These are phyloP conservation scores for Gymnocephalus cernua DNA, from an alignment of 2,113 vertebrate genomes.

Conservation along the genomic window DNA sequence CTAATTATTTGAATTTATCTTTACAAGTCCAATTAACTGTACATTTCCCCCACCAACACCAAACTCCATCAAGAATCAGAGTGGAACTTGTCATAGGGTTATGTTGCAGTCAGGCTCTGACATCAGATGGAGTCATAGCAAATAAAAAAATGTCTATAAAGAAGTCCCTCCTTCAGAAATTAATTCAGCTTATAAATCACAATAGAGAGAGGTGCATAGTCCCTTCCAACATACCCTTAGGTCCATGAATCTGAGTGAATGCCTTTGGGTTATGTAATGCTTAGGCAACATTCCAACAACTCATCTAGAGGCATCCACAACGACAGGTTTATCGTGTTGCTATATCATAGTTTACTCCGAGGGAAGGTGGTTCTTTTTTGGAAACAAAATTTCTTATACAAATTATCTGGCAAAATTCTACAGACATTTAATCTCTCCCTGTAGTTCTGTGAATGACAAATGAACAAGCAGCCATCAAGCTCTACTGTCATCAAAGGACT, in stretches of 20 bases:
- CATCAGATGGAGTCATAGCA: background rate
- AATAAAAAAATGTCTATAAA: slow-evolving; percentile 12
- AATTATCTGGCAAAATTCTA: slow-evolving; percentile 13
- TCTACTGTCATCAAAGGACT: slow-evolving; percentile 48
- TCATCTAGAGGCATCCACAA: slow-evolving; percentile 64
- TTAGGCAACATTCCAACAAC: slow-evolving; percentile 54
- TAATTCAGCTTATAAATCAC: slow-evolving; percentile 22
- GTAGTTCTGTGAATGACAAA: slow-evolving; percentile 46
- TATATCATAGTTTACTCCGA: slow-evolving; percentile 43
- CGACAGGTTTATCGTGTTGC: slow-evolving; percentile 63
- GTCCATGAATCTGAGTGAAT: slow-evolving; percentile 29
- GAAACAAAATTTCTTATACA: background rate
- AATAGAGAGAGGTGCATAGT: slow-evolving; percentile 28
- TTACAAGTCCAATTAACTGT: slow-evolving; percentile 2
- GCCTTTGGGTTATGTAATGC: slow-evolving; percentile 67
- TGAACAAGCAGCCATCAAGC: slow-evolving; percentile 40
- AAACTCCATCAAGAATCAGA: background rate
- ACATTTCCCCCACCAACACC: background rate
- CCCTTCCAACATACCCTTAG: slow-evolving; percentile 17
- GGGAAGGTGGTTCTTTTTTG: slow-evolving; percentile 17
- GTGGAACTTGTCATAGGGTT: background rate
- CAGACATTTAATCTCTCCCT: slow-evolving; percentile 33
- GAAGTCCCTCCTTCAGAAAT: background rate
- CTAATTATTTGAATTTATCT: background rate
- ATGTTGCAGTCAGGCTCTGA: slow-evolving; percentile 2